These are phyloP conservation scores for Galerucella calmariensis DNA, from an alignment of 2,888 invertebrate genomes.

Conservation along the genomic window DNA sequence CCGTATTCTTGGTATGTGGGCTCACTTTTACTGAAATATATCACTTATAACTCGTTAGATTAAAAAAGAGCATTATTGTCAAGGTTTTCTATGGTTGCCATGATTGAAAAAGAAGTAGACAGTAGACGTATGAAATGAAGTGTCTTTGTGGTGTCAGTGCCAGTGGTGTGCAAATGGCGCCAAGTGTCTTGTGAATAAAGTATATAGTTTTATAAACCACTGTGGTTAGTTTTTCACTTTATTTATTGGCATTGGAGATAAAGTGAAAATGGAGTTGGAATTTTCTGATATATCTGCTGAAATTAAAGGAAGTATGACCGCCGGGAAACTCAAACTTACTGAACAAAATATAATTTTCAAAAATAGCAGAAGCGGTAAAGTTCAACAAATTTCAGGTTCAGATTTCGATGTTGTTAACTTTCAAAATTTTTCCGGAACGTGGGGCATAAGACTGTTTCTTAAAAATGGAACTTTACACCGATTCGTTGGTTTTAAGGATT, in stretches of 20 bases:
- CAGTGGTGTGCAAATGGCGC: conserved; percentile 19
- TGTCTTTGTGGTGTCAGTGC: too few relatives aligned
- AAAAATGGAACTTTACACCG: conserved; percentile 91
- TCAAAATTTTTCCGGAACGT: conserved; percentile 90
- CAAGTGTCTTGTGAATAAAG: not conserved
- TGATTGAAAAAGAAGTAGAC: conserved; percentile 3
- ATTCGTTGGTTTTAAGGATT: conserved; percentile 93
- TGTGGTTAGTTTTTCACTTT: not conserved
- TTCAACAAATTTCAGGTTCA: conserved; percentile 84
- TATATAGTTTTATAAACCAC: not conserved
- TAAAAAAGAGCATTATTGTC: too few relatives aligned
- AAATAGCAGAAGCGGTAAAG: conserved; percentile 95
- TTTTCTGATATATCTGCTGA: conserved; percentile 87
- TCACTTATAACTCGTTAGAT: too few relatives aligned
- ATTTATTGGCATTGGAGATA: not conserved
- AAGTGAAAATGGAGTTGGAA: conserved; percentile 79
- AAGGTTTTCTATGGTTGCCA: not conserved
- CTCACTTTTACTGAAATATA: too few relatives aligned
- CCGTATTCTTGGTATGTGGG: too few relatives aligned
- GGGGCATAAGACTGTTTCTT: conserved; percentile 89
- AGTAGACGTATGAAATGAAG: not conserved
- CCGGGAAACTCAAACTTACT: conserved; percentile 91
- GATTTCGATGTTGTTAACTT: conserved; percentile 94
- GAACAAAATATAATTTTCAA: conserved; percentile 92
- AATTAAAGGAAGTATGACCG: conserved; percentile 87